A percentile compares a stretch with the other conserved stretches of the same genome.
Evolutionary conservation across 2,888 invertebrate species (phyloP).

Genomic region (Pharmacophagus antenor): DNA sequence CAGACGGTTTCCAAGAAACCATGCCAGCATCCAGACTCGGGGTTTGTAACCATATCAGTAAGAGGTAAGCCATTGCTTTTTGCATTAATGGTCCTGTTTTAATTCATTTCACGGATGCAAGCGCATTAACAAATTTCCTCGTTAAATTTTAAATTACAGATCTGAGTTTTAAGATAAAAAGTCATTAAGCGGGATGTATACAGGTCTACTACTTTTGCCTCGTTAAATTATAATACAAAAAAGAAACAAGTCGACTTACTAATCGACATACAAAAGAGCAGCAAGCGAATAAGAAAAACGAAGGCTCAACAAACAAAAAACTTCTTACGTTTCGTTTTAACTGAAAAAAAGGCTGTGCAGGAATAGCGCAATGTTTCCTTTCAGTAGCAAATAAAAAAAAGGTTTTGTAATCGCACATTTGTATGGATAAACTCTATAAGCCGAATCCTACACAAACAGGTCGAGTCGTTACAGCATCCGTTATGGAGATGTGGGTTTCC

Average conservation of each 20-base stretch:
- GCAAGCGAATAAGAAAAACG: slow-evolving; percentile 5
- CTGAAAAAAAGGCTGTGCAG: slow-evolving; percentile 17
- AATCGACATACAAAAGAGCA: neutral
- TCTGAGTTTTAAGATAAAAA: too few species aligned
- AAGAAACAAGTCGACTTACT: neutral
- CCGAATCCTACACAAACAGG: slow-evolving; percentile 29
- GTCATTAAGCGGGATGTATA: too few species aligned
- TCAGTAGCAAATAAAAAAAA: slow-evolving; percentile 22
- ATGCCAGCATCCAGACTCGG: too few species aligned
- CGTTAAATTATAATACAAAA: neutral
- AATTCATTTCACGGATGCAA: too few species aligned
- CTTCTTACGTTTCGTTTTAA: slow-evolving; percentile 5
- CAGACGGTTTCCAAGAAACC: too few species aligned
- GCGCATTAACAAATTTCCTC: too few species aligned
- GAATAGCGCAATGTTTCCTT: slow-evolving; percentile 13
- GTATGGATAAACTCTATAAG: slow-evolving; percentile 27
- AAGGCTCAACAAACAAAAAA: slow-evolving; percentile 2
- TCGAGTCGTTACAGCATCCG: slow-evolving; percentile 26
- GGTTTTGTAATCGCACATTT: slow-evolving; percentile 29
- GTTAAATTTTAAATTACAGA: too few species aligned
- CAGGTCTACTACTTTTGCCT: neutral
- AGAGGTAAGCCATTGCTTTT: too few species aligned
- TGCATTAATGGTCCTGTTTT: too few species aligned
- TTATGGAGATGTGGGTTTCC: slow-evolving; percentile 27
- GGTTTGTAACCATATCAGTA: too few species aligned